Evolutionary conservation across 2,888 invertebrate species (phyloP).

Genomic region (Caenorhabditis sinica): DNA sequence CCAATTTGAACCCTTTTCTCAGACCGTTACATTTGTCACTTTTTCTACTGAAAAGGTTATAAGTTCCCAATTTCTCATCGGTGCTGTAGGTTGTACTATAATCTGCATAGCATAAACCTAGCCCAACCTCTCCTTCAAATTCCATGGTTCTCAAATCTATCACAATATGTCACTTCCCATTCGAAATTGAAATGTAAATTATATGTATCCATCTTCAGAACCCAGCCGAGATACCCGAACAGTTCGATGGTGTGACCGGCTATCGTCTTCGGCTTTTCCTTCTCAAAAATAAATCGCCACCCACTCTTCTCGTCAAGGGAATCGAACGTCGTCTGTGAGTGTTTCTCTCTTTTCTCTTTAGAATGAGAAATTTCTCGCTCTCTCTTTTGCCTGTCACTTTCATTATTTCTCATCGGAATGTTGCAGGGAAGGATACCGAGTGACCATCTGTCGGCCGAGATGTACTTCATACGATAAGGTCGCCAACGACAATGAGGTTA

Average conservation of each 20-base stretch:
- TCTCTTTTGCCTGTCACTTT: slow-evolving; percentile 35
- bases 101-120: too few relatives aligned
- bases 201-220: slow-evolving; percentile 46
- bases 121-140: too few relatives aligned
- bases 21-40: too few relatives aligned
- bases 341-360: background rate
- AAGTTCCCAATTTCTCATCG: too few relatives aligned
- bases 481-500: slow-evolving; percentile 57
- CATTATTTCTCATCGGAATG: slow-evolving; percentile 39
- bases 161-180: background rate
- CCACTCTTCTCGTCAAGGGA: slow-evolving; percentile 82
- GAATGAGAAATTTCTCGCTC: background rate
- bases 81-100: too few relatives aligned
- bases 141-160: background rate
- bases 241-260: slow-evolving; percentile 81
- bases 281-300: slow-evolving; percentile 82
- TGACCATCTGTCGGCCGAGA: slow-evolving; percentile 83
- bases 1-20: too few relatives aligned
- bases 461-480: slow-evolving; percentile 72
- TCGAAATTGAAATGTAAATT: slow-evolving; percentile 12
- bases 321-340: slow-evolving; percentile 81
- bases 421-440: slow-evolving; percentile 82
- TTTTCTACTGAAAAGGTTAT: too few relatives aligned
- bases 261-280: slow-evolving; percentile 82
- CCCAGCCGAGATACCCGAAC: slow-evolving; percentile 81